These are phyloP conservation scores for Mesaphorura yosii DNA, from an alignment of 1,140 invertebrate genomes.

Conservation along the genomic window DNA sequence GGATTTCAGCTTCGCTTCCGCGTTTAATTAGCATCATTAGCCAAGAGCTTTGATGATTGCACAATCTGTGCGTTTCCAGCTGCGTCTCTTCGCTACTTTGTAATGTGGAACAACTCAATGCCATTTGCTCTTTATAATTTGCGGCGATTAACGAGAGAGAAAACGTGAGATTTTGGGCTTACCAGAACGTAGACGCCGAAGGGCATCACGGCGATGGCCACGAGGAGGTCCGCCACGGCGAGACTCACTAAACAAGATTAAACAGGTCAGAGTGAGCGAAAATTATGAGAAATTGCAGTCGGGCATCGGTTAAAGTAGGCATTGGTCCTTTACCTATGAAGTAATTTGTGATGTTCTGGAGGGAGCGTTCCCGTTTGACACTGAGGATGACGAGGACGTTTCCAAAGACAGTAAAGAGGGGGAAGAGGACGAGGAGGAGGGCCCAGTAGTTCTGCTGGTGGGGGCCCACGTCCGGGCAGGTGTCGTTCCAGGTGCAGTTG, in stretches of 20 bases:
- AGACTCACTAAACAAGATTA: too few relatives aligned
- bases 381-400: constrained; percentile 92
- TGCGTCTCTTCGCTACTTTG: too few relatives aligned
- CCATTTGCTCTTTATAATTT: too few relatives aligned
- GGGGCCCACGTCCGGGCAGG: too few relatives aligned
- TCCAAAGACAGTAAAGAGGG: constrained; percentile 86
- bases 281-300: neutral
- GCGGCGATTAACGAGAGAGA: too few relatives aligned
- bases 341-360: constrained; percentile 95
- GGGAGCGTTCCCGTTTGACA: constrained; percentile 72
- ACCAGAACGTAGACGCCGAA: constrained; percentile 95
- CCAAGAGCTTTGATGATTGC: too few relatives aligned
- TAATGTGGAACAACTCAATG: too few relatives aligned
- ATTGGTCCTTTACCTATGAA: constrained; percentile 79
- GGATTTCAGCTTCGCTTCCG: too few relatives aligned
- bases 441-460: constrained; percentile 80
- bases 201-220: constrained; percentile 94
- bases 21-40: too few relatives aligned
- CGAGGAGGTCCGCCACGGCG: constrained; percentile 91
- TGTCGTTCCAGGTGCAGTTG: too few relatives aligned
- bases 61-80: too few relatives aligned
- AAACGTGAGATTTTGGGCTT: too few relatives aligned
- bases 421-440: constrained; percentile 73
- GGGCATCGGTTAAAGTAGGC: neutral
- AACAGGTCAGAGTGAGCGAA: constrained; percentile 35